Conservation (phyloP, 2,113 vertebrate species). For the Rhea americana region DNA sequence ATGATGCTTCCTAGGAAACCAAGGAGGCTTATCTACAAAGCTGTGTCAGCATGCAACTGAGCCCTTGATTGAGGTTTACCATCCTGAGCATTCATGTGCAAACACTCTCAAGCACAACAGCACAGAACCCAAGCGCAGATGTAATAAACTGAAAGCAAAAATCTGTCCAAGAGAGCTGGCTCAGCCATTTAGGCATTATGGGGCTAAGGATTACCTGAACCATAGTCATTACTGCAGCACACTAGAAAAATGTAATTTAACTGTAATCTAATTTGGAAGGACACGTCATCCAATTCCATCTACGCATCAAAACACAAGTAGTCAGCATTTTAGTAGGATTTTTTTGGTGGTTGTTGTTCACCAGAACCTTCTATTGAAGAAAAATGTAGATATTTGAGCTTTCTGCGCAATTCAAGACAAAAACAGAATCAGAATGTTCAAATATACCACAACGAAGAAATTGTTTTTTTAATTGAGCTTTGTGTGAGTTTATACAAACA, state of each 20-base stretch:
- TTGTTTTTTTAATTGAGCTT: background rate
- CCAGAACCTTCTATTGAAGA: background rate
- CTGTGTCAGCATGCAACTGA: background rate
- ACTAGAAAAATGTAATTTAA: background rate
- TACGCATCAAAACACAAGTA: background rate
- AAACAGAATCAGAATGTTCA: background rate
- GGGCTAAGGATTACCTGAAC: background rate
- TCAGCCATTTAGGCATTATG: background rate
- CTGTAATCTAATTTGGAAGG: background rate
- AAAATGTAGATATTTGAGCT: background rate
- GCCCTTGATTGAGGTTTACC: background rate
- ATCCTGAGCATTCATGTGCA: fast-evolving
- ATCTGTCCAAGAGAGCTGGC: background rate
- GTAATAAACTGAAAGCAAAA: background rate
- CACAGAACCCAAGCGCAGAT: background rate
- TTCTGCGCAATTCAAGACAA: background rate
- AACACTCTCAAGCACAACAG: fast-evolving
- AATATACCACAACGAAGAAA: background rate
- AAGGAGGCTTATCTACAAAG: fast-evolving
- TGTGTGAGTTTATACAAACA: background rate
- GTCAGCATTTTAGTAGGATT: background rate
- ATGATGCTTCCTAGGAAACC: fast-evolving
- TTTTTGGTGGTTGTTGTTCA: background rate
- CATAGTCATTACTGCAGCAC: background rate
- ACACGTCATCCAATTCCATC: background rate